A percentile compares a stretch with the other conserved stretches of the same genome.
phyloP scores from a whole-genome alignment of 2,797 vertebrate species.

The Aphelocoma californica region DNA sequence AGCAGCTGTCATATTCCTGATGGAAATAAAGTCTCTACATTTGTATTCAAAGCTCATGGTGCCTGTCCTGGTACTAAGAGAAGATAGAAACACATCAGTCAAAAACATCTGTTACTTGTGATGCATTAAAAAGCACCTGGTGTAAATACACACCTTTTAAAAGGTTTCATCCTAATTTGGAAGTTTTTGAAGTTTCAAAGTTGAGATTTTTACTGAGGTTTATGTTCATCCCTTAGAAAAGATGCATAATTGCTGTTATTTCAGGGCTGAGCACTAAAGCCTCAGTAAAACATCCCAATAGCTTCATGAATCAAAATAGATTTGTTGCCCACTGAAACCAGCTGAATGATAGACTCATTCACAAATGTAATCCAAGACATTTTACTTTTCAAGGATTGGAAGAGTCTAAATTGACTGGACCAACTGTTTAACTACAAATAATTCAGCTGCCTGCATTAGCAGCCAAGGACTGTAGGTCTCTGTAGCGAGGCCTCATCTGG shows the following conservation, averaged over 20 bases:
- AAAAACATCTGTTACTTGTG: conserved; percentile 5
- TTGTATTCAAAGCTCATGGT: conserved; percentile 23
- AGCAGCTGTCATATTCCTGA: not conserved
- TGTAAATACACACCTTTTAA: not conserved
- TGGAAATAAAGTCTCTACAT: not conserved
- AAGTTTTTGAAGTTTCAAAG: not conserved
- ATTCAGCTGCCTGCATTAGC: not conserved
- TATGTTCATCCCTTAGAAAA: not conserved
- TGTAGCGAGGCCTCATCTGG: conserved; percentile 3
- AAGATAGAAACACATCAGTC: not conserved
- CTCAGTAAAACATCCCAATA: not conserved
- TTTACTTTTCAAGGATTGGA: not conserved
- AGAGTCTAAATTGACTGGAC: not conserved
- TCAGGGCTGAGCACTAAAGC: not conserved
- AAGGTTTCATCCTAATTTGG: not conserved
- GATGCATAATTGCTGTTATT: not conserved
- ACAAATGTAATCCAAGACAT: not conserved
- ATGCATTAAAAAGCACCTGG: not conserved
- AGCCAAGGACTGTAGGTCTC: not conserved
- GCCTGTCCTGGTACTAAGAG: not conserved
- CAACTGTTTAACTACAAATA: not conserved
- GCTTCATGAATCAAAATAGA: not conserved
- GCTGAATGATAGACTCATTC: not conserved
- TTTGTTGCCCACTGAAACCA: not conserved
- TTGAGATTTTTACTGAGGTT: not conserved